Conservation (phyloP, 2,797 vertebrate species). For the Prionace glauca region DNA sequence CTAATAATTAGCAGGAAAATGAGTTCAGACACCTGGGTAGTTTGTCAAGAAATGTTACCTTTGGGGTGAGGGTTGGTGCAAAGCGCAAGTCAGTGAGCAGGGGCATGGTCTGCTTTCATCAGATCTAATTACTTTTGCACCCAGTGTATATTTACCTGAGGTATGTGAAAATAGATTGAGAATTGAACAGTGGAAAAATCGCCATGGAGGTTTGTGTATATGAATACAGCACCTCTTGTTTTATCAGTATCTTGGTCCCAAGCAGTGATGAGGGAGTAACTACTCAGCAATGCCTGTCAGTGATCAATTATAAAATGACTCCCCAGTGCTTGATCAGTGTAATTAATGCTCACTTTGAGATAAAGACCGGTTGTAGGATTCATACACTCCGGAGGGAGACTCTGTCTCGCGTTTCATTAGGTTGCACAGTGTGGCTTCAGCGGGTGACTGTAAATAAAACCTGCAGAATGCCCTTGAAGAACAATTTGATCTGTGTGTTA, state of each 20-base stretch:
- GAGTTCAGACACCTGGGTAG: neutral
- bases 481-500: no score
- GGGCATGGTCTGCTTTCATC: neutral
- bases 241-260: neutral
- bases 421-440: neutral
- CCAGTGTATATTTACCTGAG: neutral
- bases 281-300: slow-evolving; percentile 1
- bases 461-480: neutral
- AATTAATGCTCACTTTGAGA: slow-evolving; percentile 1
- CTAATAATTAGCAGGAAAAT: neutral
- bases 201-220: neutral
- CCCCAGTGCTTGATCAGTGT: slow-evolving; percentile 20
- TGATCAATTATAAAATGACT: slow-evolving; percentile 20
- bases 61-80: neutral
- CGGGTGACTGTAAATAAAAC: neutral
- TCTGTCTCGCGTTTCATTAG: neutral
- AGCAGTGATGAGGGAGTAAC: slow-evolving; percentile 16
- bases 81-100: neutral
- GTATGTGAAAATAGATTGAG: neutral
- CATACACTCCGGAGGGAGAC: neutral
- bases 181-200: neutral
- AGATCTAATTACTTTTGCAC: neutral
- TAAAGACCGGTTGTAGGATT: neutral
- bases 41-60: neutral
- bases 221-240: neutral